Evolutionary conservation across 2,113 vertebrate species (phyloP).

Genomic region (Dromiciops gliroides): DNA sequence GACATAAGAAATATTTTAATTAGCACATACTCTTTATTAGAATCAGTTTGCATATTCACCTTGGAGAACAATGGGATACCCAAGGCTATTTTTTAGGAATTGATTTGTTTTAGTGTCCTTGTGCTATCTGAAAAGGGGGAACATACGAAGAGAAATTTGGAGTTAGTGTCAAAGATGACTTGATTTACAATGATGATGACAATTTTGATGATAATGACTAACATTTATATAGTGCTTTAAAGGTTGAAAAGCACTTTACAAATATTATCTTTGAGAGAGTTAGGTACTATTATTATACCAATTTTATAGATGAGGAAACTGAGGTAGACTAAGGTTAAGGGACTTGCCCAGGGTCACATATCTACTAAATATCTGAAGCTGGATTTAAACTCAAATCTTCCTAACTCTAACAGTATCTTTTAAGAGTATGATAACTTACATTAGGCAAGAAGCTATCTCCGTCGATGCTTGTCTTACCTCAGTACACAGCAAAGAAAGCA

Average conservation of each 20-base stretch:
- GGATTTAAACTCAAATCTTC: neutral
- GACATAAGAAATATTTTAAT: neutral
- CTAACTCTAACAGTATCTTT: neutral
- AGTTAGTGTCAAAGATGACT: neutral
- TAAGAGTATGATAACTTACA: neutral
- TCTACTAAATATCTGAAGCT: neutral
- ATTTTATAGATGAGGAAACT: neutral
- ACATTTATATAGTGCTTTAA: neutral
- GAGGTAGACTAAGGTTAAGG: neutral
- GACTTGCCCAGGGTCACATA: neutral
- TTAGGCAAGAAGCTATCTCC: neutral
- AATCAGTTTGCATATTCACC: neutral
- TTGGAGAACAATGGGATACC: neutral
- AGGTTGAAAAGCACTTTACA: neutral
- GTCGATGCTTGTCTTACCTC: neutral
- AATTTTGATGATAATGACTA: neutral
- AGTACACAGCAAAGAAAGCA: neutral
- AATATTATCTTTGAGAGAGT: neutral
- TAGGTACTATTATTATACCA: neutral
- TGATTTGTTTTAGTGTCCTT: neutral
- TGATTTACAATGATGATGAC: constrained; percentile 4
- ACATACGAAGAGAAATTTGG: constrained; percentile 7
- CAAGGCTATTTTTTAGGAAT: neutral
- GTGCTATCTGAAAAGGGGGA: neutral
- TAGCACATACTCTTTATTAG: neutral